These are phyloP conservation scores for Gortyna flavago DNA, from an alignment of 2,888 invertebrate species.

Conservation along the genomic window DNA sequence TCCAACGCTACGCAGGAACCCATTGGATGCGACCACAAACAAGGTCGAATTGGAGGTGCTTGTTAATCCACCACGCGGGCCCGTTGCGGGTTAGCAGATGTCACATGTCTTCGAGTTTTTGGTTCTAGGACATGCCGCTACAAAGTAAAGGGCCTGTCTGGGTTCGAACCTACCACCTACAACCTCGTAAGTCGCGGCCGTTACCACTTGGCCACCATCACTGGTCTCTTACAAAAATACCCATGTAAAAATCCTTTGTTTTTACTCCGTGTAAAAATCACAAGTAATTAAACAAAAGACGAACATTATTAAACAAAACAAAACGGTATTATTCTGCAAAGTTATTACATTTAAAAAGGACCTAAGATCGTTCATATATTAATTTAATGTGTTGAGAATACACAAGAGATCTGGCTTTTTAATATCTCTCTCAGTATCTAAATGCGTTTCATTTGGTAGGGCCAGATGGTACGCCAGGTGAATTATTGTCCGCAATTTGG, in stretches of 20 bases:
- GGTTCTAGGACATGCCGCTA: too few relatives aligned
- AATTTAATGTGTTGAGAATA: conserved; percentile 61
- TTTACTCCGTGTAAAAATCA: conserved; percentile 1
- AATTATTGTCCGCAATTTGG: conserved; percentile 79
- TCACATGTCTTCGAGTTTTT: too few relatives aligned
- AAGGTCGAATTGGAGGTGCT: too few relatives aligned
- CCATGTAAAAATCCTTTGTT: not conserved
- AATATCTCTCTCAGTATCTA: conserved; percentile 76
- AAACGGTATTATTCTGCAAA: conserved; percentile 19
- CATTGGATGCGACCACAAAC: too few relatives aligned
- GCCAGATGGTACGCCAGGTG: conserved; percentile 80
- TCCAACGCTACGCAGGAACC: too few relatives aligned
- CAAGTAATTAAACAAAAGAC: not conserved
- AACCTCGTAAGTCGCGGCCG: too few relatives aligned
- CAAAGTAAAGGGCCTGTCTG: too few relatives aligned
- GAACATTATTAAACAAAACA: not conserved
- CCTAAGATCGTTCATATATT: conserved; percentile 46
- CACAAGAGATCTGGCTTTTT: conserved; percentile 72
- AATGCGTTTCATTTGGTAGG: conserved; percentile 77
- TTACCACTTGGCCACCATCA: too few relatives aligned
- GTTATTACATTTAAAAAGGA: conserved; percentile 28
- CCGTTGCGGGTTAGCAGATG: too few relatives aligned
- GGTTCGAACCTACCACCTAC: too few relatives aligned
- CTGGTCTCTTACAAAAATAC: not conserved
- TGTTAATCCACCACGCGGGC: too few relatives aligned